phyloP scores from a whole-genome alignment of 2,113 vertebrate genomes.

The Dryoscopus gambensis region DNA sequence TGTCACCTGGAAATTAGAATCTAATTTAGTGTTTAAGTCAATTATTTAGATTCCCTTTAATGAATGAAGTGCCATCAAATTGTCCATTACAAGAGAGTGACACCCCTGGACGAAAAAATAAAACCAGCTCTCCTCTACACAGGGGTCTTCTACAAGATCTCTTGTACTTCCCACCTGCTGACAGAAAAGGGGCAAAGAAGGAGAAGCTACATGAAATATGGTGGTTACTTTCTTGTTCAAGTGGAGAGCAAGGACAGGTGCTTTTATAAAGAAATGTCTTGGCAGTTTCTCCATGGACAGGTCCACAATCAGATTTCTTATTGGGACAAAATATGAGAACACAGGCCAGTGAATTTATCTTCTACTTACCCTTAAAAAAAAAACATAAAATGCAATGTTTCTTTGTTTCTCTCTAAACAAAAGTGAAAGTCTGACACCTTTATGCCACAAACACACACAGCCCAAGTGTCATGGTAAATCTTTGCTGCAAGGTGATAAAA shows the following conservation, averaged over 20 bases:
- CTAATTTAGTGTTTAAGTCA: not conserved
- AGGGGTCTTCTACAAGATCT: not conserved
- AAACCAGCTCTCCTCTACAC: not conserved
- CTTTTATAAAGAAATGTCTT: not conserved
- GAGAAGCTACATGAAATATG: not conserved
- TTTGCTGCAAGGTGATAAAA: not conserved
- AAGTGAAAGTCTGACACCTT: not conserved
- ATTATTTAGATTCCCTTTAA: not conserved
- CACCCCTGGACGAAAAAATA: not conserved
- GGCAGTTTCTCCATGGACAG: not conserved
- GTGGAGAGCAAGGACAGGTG: not conserved
- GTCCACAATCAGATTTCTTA: not conserved
- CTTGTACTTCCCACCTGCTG: not conserved
- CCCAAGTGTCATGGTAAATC: not conserved
- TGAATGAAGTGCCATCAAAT: not conserved
- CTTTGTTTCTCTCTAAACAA: not conserved
- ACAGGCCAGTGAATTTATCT: not conserved
- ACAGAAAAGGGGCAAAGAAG: not conserved
- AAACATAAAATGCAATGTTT: not conserved
- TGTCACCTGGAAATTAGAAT: not conserved
- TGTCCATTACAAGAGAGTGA: not conserved
- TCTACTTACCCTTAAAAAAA: not conserved
- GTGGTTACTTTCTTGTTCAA: not conserved
- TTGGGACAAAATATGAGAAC: not conserved
- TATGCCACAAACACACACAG: not conserved